Evolutionary conservation across 2,888 invertebrate genomes (phyloP), one percentile per base, ranked within the genome.

Genomic region (Exephanes ischioxanthus): DNA sequence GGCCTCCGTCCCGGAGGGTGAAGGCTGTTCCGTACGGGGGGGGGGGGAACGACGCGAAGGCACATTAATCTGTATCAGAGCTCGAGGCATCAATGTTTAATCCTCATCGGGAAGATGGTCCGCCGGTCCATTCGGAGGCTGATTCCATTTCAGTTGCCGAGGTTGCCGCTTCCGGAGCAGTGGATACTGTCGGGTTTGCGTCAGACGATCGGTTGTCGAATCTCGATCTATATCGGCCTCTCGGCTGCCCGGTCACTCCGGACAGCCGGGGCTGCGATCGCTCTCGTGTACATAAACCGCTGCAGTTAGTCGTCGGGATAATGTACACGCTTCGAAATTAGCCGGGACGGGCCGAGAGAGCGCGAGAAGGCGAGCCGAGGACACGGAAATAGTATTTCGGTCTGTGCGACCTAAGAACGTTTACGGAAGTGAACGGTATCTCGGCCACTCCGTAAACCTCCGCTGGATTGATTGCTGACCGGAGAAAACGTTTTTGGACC

Each of bases 11-110:
- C 79, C 11, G 48, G 55, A 70, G 73, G 75, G 55, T 82, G 82
- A 68, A 67, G n/a, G 63, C 41, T 9, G 55, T 22, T 19, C 30
- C 33, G 71, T 41, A 37, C 61, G 63, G 61, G 45, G 22, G 33
- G 63, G 61, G 45, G 22, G 33, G 53, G 53, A 58, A 68, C 75
- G 33, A 78, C 82, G 84, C 79, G 86, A 83, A 88, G 87, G 89
- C 89, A 90, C 94, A 94, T 94, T 93, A 94, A 94, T 94, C 94
- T 92, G 92, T 93, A 94, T 93, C 94, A 93, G 84, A 80, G 89
- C 88, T 90, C 84, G 85, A 82, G 87, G 89, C 89, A 91, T 94
- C 92, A 93, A 94, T 94, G 92, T 94, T 94, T 94, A 94, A 94
- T 93, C 92, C 91, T 92, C 93, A 93, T 94, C 92, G 89, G 86